Conservation (phyloP, 2,113 vertebrate species). For the Coreoperca whiteheadi region DNA sequence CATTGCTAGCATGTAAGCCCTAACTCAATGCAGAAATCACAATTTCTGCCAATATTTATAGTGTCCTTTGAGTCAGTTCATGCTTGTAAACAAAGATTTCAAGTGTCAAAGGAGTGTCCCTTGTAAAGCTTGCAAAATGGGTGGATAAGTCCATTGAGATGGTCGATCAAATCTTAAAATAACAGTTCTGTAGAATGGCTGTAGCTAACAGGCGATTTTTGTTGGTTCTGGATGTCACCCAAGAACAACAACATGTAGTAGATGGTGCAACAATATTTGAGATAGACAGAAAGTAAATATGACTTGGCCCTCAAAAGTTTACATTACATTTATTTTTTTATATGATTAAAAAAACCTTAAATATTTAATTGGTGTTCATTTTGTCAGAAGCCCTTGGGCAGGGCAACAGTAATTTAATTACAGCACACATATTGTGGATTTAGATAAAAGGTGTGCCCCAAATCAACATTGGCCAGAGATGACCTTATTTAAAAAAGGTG, state of each 20-base stretch:
- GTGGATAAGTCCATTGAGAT: slow-evolving; percentile 1
- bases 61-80: neutral
- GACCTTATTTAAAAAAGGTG: slow-evolving; percentile 23
- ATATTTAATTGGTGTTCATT: slow-evolving; percentile 53
- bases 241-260: neutral
- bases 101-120: neutral
- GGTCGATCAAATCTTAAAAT: neutral
- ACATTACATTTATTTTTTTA: neutral
- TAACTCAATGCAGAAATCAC: neutral
- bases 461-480: slow-evolving; percentile 8
- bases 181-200: neutral
- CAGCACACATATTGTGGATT: slow-evolving; percentile 22
- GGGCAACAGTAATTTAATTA: slow-evolving; percentile 19
- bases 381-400: slow-evolving; percentile 17
- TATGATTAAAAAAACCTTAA: slow-evolving; percentile 34
- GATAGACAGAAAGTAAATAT: slow-evolving; percentile 46
- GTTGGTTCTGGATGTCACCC: slow-evolving; percentile 40
- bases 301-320: slow-evolving; percentile 30
- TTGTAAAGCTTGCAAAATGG: slow-evolving; percentile 35
- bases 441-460: slow-evolving; percentile 40
- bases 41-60: neutral
- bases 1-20: neutral
- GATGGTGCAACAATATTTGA: slow-evolving; percentile 9
- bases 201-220: slow-evolving; percentile 25
- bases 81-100: neutral